Conservation (phyloP, 2,797 vertebrate species). For the Lepus townsendii region DNA sequence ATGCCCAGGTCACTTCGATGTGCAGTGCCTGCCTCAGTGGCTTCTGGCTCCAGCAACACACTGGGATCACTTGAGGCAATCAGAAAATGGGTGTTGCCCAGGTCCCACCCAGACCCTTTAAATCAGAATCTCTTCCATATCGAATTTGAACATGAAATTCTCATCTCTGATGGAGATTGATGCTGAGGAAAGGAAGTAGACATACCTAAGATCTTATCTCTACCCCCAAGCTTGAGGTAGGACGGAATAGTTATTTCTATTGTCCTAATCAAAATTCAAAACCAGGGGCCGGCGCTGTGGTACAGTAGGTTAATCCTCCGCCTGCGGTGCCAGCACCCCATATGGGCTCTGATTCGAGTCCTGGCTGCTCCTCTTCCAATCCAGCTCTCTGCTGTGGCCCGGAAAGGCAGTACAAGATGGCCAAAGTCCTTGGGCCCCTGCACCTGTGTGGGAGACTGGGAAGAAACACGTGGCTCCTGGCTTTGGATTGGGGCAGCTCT, state of each 20-base stretch:
- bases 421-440: too few relatives aligned
- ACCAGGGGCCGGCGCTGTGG: too few relatives aligned
- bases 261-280: constrained; percentile 10
- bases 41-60: background rate
- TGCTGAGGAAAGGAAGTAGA: background rate
- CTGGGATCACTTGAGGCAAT: background rate
- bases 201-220: background rate
- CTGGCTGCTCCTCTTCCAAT: too few relatives aligned
- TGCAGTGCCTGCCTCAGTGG: background rate
- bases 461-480: too few relatives aligned
- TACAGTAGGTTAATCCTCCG: too few relatives aligned
- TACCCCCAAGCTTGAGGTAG: background rate
- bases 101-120: background rate
- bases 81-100: background rate
- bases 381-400: too few relatives aligned
- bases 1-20: background rate
- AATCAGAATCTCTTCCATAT: constrained; percentile 2
- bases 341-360: too few relatives aligned
- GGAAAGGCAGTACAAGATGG: too few relatives aligned
- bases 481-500: too few relatives aligned
- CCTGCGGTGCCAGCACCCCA: too few relatives aligned
- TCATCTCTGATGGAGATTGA: background rate
- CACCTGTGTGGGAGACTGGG: too few relatives aligned
- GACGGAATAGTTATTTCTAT: background rate
- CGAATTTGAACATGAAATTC: background rate